A percentile compares a stretch with the other conserved stretches of the same genome.
These are phyloP conservation scores for Lepidurus packardi DNA, from an alignment of 1,140 invertebrate species.

Conservation along the genomic window DNA sequence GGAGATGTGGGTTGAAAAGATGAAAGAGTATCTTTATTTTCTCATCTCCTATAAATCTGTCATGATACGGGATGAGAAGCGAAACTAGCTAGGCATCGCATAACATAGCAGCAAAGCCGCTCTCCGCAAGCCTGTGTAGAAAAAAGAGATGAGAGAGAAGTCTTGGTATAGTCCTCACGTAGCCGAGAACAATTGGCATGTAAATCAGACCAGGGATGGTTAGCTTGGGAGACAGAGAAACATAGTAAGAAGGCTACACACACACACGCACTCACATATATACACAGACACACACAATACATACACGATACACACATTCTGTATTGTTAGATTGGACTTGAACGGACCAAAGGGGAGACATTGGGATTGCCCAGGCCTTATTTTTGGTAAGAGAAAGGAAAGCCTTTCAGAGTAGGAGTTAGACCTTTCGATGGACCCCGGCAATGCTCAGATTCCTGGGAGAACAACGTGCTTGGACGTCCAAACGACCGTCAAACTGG, in stretches of 20 bases:
- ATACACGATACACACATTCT: not conserved
- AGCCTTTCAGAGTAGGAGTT: not conserved
- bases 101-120: conserved; percentile 7
- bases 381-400: conserved; percentile 1
- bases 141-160: conserved; percentile 15
- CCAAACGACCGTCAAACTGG: not conserved
- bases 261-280: not conserved
- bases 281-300: not conserved
- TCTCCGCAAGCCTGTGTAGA: not conserved
- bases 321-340: conserved; percentile 8
- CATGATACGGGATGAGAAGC: conserved; percentile 17
- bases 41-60: conserved; percentile 19
- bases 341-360: not conserved
- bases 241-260: not conserved
- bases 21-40: not conserved
- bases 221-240: conserved; percentile 2
- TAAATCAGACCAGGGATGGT: conserved; percentile 7
- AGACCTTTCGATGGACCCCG: not conserved
- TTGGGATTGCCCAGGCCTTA: not conserved
- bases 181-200: conserved; percentile 16
- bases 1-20: conserved; percentile 5
- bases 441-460: conserved; percentile 6
- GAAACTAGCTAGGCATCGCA: not conserved
- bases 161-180: conserved; percentile 21
- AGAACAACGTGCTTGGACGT: not conserved